Evolutionary conservation across 2,113 vertebrate genomes (phyloP).

Genomic region (Ranitomeya imitator): DNA sequence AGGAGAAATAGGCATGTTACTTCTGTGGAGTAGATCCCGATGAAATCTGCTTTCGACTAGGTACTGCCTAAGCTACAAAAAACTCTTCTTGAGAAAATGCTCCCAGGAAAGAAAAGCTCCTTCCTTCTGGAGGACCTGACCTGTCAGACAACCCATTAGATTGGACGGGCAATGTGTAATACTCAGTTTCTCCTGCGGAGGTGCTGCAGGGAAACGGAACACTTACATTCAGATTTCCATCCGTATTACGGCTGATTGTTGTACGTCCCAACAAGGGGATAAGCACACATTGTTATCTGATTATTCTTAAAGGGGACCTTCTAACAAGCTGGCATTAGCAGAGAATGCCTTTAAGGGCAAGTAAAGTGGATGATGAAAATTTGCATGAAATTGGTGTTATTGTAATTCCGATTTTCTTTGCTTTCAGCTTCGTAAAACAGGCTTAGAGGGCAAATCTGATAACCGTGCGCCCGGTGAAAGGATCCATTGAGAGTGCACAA

Average conservation of each 20-base stretch:
- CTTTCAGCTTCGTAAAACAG: not conserved
- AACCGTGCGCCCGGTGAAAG: not conserved
- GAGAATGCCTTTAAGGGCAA: too few species aligned
- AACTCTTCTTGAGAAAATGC: too few species aligned
- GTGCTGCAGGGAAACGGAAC: not conserved
- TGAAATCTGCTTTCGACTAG: too few species aligned
- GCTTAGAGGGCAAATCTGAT: not conserved
- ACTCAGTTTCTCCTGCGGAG: not conserved
- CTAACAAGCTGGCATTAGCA: not conserved
- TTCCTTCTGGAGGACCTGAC: too few species aligned
- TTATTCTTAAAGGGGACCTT: not conserved
- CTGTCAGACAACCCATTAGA: not conserved
- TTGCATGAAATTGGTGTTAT: not conserved
- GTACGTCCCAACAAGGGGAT: not conserved
- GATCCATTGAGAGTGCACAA: not conserved
- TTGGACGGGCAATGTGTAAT: not conserved
- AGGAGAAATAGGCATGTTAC: too few species aligned
- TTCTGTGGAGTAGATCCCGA: too few species aligned
- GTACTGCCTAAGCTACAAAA: too few species aligned
- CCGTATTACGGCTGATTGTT: not conserved
- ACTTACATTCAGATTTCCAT: not conserved
- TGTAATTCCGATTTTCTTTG: not conserved
- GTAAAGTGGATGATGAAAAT: not conserved
- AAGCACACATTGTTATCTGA: not conserved
- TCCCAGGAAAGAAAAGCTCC: too few species aligned